Evolutionary conservation across 2,113 vertebrate species (phyloP).

Genomic region (Salvator merianae): DNA sequence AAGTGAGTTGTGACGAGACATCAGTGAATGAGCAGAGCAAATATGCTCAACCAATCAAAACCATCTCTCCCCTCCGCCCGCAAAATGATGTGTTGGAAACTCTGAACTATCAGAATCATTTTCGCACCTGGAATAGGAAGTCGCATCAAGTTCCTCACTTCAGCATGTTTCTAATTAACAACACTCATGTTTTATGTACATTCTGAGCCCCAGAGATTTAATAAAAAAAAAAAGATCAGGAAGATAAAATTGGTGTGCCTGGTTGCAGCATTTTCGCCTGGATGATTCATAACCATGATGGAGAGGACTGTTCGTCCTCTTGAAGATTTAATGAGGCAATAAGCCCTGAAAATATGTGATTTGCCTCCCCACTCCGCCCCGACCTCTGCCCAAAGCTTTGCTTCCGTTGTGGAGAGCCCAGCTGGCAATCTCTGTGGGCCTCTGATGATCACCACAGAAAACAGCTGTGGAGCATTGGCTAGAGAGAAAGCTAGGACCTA

Average conservation of each 20-base stretch:
- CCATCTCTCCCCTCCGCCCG: neutral
- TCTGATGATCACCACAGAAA: too few species aligned
- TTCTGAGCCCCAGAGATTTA: neutral
- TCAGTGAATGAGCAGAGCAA: neutral
- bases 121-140: neutral
- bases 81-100: neutral
- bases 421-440: too few species aligned
- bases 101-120: neutral
- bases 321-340: too few species aligned
- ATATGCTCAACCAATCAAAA: neutral
- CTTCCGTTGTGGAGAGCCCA: too few species aligned
- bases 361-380: too few species aligned
- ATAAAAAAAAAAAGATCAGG: neutral
- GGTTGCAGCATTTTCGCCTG: neutral
- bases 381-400: too few species aligned
- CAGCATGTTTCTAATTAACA: neutral
- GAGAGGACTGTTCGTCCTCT: too few species aligned
- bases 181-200: neutral
- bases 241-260: neutral
- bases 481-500: too few species aligned
- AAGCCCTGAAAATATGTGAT: too few species aligned
- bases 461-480: too few species aligned
- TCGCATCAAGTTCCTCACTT: neutral
- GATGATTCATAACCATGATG: neutral
- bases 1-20: neutral